Conservation (phyloP, 2,113 vertebrate genomes). For the Dromiciops gliroides region DNA sequence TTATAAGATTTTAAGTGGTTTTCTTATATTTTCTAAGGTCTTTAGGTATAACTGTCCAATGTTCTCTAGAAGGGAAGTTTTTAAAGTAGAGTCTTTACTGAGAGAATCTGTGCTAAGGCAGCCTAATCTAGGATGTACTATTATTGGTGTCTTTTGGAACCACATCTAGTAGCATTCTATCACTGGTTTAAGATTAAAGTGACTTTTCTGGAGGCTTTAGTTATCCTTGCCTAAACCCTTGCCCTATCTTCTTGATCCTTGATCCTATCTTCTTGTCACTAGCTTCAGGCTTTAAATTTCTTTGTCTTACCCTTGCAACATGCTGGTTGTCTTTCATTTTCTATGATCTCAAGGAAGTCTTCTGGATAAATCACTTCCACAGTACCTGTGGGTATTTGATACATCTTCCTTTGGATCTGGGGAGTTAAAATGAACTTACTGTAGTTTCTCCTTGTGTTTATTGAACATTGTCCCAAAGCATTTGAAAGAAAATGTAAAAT, state of each 20-base stretch:
- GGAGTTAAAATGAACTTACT: neutral
- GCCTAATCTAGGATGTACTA: neutral
- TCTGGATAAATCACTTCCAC: neutral
- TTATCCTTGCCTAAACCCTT: neutral
- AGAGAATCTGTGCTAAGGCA: neutral
- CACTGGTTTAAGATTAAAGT: neutral
- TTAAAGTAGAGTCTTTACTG: neutral
- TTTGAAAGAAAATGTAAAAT: neutral
- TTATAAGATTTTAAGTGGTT: too few species aligned
- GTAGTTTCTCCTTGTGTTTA: neutral
- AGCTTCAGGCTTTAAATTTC: neutral
- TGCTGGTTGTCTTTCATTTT: neutral
- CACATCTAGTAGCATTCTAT: neutral
- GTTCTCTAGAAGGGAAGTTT: neutral
- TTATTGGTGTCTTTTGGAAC: neutral
- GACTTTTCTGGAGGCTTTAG: neutral
- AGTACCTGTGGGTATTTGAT: too few species aligned
- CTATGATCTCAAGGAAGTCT: neutral
- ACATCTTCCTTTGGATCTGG: neutral
- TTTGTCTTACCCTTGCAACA: neutral
- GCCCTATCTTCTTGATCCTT: too few species aligned
- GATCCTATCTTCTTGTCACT: neutral
- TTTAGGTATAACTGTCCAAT: neutral
- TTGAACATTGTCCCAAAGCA: neutral
- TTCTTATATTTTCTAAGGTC: neutral